phyloP scores from a whole-genome alignment of 2,113 vertebrate species.

The Scopus umbretta region DNA sequence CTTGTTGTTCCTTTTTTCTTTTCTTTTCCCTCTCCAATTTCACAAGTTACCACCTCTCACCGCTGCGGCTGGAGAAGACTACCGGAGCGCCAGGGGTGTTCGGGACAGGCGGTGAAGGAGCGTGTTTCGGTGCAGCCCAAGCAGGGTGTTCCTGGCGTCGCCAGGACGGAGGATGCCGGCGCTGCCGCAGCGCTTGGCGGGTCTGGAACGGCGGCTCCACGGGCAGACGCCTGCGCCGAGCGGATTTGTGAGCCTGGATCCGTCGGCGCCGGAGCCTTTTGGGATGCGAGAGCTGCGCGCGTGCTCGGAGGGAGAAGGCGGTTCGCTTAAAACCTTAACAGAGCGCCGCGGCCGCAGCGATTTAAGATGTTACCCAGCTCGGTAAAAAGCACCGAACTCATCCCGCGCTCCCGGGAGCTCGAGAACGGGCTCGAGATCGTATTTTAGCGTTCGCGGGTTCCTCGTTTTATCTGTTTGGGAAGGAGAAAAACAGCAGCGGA shows the following conservation, averaged over 20 bases:
- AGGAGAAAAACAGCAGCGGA: too few relatives aligned
- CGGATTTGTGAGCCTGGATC: not conserved
- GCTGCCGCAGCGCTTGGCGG: not conserved
- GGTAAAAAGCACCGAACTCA: not conserved
- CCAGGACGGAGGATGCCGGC: not conserved
- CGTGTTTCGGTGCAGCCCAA: not conserved
- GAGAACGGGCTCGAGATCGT: not conserved
- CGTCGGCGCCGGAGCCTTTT: rapidly evolving
- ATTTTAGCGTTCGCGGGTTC: not conserved
- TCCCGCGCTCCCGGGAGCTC: not conserved
- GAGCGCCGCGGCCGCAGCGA: not conserved
- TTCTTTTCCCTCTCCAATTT: not conserved
- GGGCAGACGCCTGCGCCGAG: not conserved
- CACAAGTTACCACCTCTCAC: not conserved
- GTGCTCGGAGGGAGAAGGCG: not conserved
- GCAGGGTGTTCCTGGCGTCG: not conserved
- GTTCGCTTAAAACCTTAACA: not conserved
- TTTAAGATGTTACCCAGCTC: too few relatives aligned
- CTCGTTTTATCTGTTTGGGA: not conserved
- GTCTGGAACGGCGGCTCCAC: not conserved
- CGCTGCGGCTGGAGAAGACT: not conserved
- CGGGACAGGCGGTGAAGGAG: not conserved
- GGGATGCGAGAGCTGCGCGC: not conserved
- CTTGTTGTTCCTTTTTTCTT: not conserved
- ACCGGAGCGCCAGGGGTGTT: not conserved